Evolutionary conservation across 2,888 invertebrate species (phyloP), one percentile per base, ranked within the genome.

Genomic region (Stenodera caucasica): DNA sequence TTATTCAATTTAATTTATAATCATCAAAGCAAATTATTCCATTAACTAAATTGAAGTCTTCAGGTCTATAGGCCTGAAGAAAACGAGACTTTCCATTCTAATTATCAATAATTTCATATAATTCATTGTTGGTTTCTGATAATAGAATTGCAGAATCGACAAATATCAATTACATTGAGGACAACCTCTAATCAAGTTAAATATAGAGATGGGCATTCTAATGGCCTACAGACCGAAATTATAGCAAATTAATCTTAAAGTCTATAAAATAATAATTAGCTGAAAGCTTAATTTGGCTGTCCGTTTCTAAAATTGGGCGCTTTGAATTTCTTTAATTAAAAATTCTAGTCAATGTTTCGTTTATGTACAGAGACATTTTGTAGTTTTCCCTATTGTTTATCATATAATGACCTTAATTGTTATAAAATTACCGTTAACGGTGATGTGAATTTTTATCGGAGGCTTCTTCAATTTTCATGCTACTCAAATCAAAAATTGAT

Each of bases 131-230:
- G 9, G 21, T 52, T 33, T 12, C 15, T 21, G 33, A 30, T 21
- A 18, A 52, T 52, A 52, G 33, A 52, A 52, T 30, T 51, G 30
- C 29, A 15, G 32, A 15, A 50, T 29, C 50, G 11, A 26, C 23
- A n/a, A 35, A 15, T 21, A 37, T 26, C 52, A 58, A 58, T 58
- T 58, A 53, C 45, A 33, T 26, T 26, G 21, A 49, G 37, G 30
- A 53, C 54, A 33, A 30, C 49, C 15, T 54, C 21, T 26, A 23
- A 35, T 30, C 14, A 51, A 37, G 2, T 45, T 21, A 45, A 45
- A 26, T 11, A 30, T 29, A 51, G 18, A 30, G n/a, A n/a, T n/a
- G 50, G 50, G 14, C 12, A 26, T 26, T 49, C n/a, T 26, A n/a
- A 26, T 50, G 7, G 52, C 52, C 30, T 12, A 21, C 21, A 15